Evolutionary conservation across 37 sponge, comb jelly and placozoan species (phyloP).

Genomic region (Dysidea cf. avara): DNA sequence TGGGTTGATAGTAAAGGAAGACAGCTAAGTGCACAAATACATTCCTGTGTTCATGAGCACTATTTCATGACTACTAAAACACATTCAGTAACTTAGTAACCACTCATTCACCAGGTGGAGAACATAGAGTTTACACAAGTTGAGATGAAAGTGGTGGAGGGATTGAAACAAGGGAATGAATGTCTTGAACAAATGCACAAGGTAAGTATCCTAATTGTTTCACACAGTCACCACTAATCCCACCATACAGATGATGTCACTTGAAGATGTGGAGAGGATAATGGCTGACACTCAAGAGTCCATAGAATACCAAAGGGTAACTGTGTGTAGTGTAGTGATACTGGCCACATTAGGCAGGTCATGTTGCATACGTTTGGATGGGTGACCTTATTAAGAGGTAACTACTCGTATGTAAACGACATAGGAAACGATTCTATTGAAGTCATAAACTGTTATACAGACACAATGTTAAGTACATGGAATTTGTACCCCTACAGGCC

Average conservation of each 20-base stretch:
- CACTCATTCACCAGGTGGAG: constrained; percentile 56
- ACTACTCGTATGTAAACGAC: not conserved
- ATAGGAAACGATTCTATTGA: not conserved
- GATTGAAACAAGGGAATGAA: constrained; percentile 91
- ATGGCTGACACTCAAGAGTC: constrained; percentile 97
- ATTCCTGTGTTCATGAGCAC: not conserved
- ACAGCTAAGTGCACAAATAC: not conserved
- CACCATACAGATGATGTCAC: constrained; percentile 77
- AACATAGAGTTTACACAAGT: constrained; percentile 96
- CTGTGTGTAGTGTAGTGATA: not conserved
- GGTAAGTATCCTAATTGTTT: constrained; percentile 28
- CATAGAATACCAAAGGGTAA: constrained; percentile 93
- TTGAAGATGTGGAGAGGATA: constrained; percentile 95
- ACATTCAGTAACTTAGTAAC: too few relatives aligned
- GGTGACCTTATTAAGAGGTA: not conserved
- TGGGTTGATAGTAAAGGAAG: not conserved
- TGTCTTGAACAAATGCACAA: constrained; percentile 85
- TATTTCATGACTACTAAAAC: not conserved
- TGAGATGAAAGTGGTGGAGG: constrained; percentile 94
- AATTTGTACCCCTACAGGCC: too few relatives aligned
- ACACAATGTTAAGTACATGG: too few relatives aligned
- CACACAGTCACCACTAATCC: not conserved
- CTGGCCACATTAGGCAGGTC: too few relatives aligned
- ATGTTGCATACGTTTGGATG: not conserved
- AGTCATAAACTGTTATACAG: not conserved